A percentile compares a stretch with the other conserved stretches of the same genome.
These are phyloP conservation scores for Cossypha niveicapilla DNA, from an alignment of 2,797 vertebrate species.

Conservation along the genomic window DNA sequence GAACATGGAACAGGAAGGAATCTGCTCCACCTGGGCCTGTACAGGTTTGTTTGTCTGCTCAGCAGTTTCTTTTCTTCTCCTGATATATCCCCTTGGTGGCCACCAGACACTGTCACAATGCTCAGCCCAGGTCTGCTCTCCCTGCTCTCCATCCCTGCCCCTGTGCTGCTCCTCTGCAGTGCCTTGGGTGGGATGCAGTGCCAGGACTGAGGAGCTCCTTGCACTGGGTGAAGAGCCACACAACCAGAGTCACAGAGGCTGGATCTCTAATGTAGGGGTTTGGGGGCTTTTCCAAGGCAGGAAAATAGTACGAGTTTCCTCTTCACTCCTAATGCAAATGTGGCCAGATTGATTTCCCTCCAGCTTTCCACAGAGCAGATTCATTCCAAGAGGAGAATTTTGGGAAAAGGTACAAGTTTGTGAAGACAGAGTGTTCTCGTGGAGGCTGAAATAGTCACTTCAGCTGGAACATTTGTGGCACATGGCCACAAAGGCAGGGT, in stretches of 20 bases:
- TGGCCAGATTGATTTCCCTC: slow-evolving; percentile 10
- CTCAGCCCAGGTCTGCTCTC: neutral
- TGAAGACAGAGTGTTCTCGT: neutral
- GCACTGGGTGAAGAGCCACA: neutral
- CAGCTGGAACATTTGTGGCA: neutral
- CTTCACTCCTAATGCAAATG: neutral
- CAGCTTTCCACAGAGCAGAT: slow-evolving; percentile 12
- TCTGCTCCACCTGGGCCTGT: neutral
- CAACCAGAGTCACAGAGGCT: neutral
- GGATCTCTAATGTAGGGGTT: neutral
- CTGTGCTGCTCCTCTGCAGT: neutral
- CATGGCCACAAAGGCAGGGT: neutral
- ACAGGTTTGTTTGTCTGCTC: neutral
- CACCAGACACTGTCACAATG: rapidly evolving
- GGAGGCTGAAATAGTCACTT: neutral
- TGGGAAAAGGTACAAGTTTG: slow-evolving; percentile 29
- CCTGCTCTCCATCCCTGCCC: neutral
- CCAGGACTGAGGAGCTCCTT: neutral
- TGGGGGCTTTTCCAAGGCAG: neutral
- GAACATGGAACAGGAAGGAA: neutral
- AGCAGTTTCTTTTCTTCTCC: neutral
- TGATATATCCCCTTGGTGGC: neutral
- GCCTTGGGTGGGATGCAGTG: neutral
- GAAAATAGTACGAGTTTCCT: neutral
- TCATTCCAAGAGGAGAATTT: slow-evolving; percentile 2